Base-by-base conservation (phyloP, 2,797 vertebrate species). In the Scolopax bukidnonensis region DNA sequence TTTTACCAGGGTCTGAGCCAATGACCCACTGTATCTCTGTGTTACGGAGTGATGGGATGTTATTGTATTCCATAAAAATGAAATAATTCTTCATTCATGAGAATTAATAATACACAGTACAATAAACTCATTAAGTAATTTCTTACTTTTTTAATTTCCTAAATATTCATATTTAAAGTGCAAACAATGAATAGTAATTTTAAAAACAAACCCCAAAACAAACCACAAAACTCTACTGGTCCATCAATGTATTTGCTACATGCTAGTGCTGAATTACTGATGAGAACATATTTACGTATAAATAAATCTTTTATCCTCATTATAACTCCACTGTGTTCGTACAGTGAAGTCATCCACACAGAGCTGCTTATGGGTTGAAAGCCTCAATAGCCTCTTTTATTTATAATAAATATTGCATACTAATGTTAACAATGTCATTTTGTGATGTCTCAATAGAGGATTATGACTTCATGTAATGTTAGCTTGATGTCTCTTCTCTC, bases 401-500 rank as follows among this genome's bases (percentile, higher is more conserved):
- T 91, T 97, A 76, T 96, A 86, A 96, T 96, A 97, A 96, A 97
- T 95, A 96, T 93, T 96, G 74, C 74, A 96, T 85, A 77, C 93
- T 97, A 95, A 87, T 92, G 93, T 91, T 93, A 95, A 80, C 63
- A 89, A 87, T 88, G 90, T 84, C 74, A 80, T 92, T 92, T 78
- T 95, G 60, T 88, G 79, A 87, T 87, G 80, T 77, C 94, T 94
- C 91, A 97, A 88, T 94, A 84, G 93, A 79, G 79, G 80, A 83
- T 83, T 93, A 82, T 96, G 89, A 78, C 81, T 96, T 90, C 86
- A 79, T 96, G 91, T 96, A 94, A 84, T 93, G 60, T 92, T 86
- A 94, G 79, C 76, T 84, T 89, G 91, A 87, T 91, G 81, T 90
- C 43, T 90, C 87, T 89, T 64, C 45, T 91, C 33, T 83, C 84